Evolutionary conservation across 2,888 invertebrate species (phyloP), one percentile per base, ranked within the genome.

Genomic region (Chalcosyrphus nemorum): DNA sequence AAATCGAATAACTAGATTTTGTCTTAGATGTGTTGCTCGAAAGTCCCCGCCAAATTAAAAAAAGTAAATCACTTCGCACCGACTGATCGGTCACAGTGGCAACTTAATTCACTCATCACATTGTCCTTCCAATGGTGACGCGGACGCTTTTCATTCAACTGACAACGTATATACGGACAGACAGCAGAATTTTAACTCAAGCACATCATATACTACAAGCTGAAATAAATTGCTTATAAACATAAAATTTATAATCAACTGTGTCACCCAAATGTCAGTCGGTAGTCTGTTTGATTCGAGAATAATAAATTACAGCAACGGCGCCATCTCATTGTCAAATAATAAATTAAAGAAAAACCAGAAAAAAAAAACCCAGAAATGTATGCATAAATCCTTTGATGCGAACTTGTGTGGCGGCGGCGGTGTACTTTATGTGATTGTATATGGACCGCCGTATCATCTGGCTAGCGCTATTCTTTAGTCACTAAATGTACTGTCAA

Each of bases 251-350:
- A 61, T 54, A 70, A 43, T 77, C 52, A 77, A 77, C 43, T 54
- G 59, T 54, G 45, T 68, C 68, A 68, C 61, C 68, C 45, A 77
- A 70, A 59, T 70, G 77, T 56, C 63, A 66, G 75, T 27, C 63
- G 65, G 65, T 45, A 45, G 61, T 61, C 47, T 38, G 43, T 70
- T 70, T 43, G 68, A 76, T 59, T 59, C 45, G 50, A 47, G 47
- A 21, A 47, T 47, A 77, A 77, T 77, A 77, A 63, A 70, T 77
- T 61, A 77, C 70, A 45, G 11, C 45, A 27, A 43, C 45, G 77
- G 77, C 77, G 77, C 57, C 80, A 84, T 65, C 75, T 66, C 41
- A 70, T 47, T 80, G 84, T 70, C 70, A 77, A 82, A 71, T 59
- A 65, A 71, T 59, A 50, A 75, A 76, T 65, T 52, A 50, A 74